Conservation (phyloP, 1,140 invertebrate species). For the Eciton burchellii region DNA sequence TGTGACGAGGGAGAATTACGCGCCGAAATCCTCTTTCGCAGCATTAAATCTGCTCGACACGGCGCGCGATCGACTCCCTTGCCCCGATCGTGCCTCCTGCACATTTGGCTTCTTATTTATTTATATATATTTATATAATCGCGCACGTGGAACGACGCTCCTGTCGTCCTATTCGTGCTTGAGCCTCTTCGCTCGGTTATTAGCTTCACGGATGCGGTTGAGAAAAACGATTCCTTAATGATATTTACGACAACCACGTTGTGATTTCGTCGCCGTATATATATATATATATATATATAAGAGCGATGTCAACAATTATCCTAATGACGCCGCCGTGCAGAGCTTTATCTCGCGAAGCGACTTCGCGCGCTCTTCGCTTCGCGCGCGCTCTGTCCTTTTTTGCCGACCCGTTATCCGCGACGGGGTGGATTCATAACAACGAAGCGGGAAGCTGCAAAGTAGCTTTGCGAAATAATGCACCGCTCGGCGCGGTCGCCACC, state of each 20-base stretch:
- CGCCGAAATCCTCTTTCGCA: slow-evolving; percentile 7
- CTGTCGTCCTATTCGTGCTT: neutral
- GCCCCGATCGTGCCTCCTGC: slow-evolving; percentile 14
- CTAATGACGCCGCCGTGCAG: neutral
- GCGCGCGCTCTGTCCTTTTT: slow-evolving; percentile 67
- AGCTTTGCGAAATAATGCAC: slow-evolving; percentile 38
- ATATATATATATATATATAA: neutral
- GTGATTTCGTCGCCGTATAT: too few relatives aligned
- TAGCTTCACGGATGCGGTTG: too few relatives aligned
- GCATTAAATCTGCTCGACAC: slow-evolving; percentile 57
- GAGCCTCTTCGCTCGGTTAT: too few relatives aligned
- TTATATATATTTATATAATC: slow-evolving; percentile 8
- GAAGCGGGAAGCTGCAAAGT: slow-evolving; percentile 44
- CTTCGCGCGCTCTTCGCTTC: slow-evolving; percentile 59
- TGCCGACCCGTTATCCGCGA: slow-evolving; percentile 62
- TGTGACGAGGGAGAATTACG: slow-evolving; percentile 58
- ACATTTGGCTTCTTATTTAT: neutral
- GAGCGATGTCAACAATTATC: slow-evolving; percentile 37
- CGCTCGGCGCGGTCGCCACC: slow-evolving; percentile 8
- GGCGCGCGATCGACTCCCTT: neutral
- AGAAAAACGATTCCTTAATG: too few relatives aligned
- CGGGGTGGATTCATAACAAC: slow-evolving; percentile 34
- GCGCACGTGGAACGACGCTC: neutral
- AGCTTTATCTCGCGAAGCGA: neutral
- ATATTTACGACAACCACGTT: too few relatives aligned